Base-by-base conservation (phyloP, 2,888 invertebrate species). In the Drosophila fungiperda region DNA sequence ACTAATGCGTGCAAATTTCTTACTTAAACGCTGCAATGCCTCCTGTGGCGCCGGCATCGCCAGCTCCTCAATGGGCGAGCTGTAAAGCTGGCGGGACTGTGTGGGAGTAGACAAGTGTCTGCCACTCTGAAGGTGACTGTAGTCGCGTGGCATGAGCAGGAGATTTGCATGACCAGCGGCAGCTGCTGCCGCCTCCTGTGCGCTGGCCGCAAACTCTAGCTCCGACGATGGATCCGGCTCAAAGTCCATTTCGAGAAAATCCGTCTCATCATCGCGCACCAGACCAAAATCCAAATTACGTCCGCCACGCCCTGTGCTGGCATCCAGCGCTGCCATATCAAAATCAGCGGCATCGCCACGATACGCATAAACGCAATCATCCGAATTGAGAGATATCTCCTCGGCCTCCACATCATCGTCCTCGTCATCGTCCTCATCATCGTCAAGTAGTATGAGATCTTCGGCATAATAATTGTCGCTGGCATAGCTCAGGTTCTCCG, bases 221-320 rank as follows among this genome's bases (percentile, higher is more conserved):
- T 93, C 93, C 0, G 93, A 93, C 1, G 91, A 84, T 2, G 93
- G 93, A 79, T 93, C 93, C 8, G 93, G 93, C 55, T 93, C 93
- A 58, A 93, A 93, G 70, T 93, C 93, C 93, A 93, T 93, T 87
- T 93, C 93, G 5, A 93, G 86, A 69, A 93, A 93, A 70, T 93
- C 93, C 1, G 93, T 93, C 68, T 93, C 93, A 77, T 93, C 93
- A 58, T 93, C 93, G 3, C 84, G 73, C 26, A 76, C 65, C 33
- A 72, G 45, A 6, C 76, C 72, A 32, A 80, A 73, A 3, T 79
- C 79, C 32, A 85, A 54, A 29, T 78, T 76, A 5, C 80, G 76
- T 20, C 86, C 83, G 8, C 83, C 80, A 23, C 75, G 68, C 5
- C 83, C 86, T 0, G 83, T 76, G 61, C 89, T 82, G 2, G 83